These are phyloP conservation scores for Bovichtus variegatus DNA, from an alignment of 2,797 vertebrate genomes.

Conservation along the genomic window DNA sequence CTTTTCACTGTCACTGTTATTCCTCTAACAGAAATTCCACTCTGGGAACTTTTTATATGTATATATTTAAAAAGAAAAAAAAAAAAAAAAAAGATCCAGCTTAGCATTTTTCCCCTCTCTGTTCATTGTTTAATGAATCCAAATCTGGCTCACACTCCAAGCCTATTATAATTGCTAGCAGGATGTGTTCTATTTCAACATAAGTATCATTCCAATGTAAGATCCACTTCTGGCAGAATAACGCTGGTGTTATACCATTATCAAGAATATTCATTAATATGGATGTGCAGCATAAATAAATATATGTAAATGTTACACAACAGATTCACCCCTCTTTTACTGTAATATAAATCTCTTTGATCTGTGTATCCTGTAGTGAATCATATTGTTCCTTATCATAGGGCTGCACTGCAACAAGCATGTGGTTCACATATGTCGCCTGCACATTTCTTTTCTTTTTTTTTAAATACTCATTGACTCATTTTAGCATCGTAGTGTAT, in stretches of 20 bases:
- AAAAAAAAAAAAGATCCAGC: constrained; percentile 71
- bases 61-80: constrained; percentile 61
- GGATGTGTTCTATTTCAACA: constrained; percentile 86
- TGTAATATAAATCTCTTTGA: constrained; percentile 73
- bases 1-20: constrained; percentile 77
- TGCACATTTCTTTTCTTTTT: constrained; percentile 47
- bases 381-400: constrained; percentile 69
- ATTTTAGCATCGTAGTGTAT: constrained; percentile 57
- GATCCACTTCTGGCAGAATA: constrained; percentile 83
- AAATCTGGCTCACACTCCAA: constrained; percentile 86
- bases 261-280: constrained; percentile 82
- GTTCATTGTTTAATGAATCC: constrained; percentile 89
- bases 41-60: constrained; percentile 82
- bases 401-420: constrained; percentile 49
- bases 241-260: constrained; percentile 77
- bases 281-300: constrained; percentile 77
- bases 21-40: constrained; percentile 80
- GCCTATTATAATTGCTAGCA: constrained; percentile 87
- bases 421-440: constrained; percentile 69
- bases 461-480: constrained; percentile 44
- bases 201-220: constrained; percentile 81
- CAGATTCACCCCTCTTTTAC: constrained; percentile 70
- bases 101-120: constrained; percentile 81
- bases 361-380: constrained; percentile 68
- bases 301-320: constrained; percentile 78